These are phyloP conservation scores for Trichonephila inaurata DNA, from an alignment of 1,140 invertebrate genomes.

Conservation along the genomic window DNA sequence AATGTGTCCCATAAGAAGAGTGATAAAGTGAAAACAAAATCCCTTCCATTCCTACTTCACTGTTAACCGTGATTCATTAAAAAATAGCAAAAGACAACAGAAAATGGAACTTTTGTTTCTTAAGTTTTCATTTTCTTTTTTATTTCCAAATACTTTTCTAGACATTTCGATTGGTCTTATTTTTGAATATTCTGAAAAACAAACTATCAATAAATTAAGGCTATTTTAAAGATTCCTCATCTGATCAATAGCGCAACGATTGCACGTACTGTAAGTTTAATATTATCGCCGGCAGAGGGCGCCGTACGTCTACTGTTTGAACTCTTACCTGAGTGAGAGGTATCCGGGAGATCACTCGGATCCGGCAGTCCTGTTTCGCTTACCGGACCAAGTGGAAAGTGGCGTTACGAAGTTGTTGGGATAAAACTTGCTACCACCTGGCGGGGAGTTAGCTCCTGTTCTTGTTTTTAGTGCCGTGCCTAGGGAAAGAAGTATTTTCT, in stretches of 20 bases:
- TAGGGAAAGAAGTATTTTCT: neutral
- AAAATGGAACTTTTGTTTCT: too few species aligned
- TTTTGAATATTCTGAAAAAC: too few species aligned
- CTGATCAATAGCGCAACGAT: slow-evolving; percentile 37
- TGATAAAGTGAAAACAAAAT: too few species aligned
- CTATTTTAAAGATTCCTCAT: neutral
- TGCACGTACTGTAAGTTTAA: neutral
- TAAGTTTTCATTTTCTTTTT: too few species aligned
- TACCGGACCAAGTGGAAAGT: slow-evolving; percentile 36
- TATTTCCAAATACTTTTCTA: too few species aligned
- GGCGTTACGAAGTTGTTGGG: slow-evolving; percentile 30
- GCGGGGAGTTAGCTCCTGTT: neutral
- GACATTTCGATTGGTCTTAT: too few species aligned
- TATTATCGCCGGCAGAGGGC: slow-evolving; percentile 13
- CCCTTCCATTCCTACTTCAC: too few species aligned
- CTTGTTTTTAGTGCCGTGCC: neutral
- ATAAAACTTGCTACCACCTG: neutral
- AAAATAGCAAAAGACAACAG: too few species aligned
- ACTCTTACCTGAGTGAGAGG: slow-evolving; percentile 38
- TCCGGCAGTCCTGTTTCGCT: slow-evolving; percentile 52
- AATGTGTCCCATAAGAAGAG: too few species aligned
- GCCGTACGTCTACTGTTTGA: neutral
- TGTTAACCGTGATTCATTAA: too few species aligned
- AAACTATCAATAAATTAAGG: neutral
- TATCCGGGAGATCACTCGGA: slow-evolving; percentile 45